These are phyloP conservation scores for Podarcis muralis DNA, from an alignment of 2,113 vertebrate species.

Conservation along the genomic window DNA sequence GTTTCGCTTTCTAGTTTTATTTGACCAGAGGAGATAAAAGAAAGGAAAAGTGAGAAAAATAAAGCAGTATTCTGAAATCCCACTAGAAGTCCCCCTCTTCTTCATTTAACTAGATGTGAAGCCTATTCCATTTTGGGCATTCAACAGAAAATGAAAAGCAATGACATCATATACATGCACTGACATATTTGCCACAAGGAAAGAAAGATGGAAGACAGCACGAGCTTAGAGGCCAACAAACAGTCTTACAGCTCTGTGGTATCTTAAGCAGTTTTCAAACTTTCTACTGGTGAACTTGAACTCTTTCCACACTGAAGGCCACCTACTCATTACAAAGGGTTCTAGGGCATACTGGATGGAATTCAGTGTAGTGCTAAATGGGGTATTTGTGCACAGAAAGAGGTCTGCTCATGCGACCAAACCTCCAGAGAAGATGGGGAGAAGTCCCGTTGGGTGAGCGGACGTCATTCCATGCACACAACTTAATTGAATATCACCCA, in stretches of 20 bases:
- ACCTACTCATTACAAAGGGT: background rate
- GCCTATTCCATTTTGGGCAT: background rate
- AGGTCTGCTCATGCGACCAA: no score
- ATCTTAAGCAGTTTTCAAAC: background rate
- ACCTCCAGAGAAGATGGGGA: no score
- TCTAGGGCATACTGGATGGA: background rate
- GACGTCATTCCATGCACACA: no score
- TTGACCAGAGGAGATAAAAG: constrained; percentile 43
- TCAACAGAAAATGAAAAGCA: constrained; percentile 30
- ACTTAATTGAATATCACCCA: no score
- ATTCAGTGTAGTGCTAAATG: no score
- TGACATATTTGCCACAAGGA: background rate
- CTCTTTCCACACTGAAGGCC: background rate
- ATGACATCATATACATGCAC: background rate
- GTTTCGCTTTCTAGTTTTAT: constrained; percentile 60
- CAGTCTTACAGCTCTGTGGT: background rate
- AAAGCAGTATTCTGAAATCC: constrained; percentile 31
- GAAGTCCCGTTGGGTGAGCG: no score
- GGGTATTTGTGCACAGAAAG: no score
- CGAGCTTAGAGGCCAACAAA: background rate
- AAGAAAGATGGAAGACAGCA: background rate
- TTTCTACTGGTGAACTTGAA: background rate
- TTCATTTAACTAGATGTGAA: constrained; percentile 21
- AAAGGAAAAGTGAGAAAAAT: constrained; percentile 3
- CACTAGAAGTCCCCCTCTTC: constrained; percentile 32